A percentile compares a stretch with the other conserved stretches of the same genome.
Conservation (phyloP, 1,140 invertebrate species). For the Spodoptera litura region DNA sequence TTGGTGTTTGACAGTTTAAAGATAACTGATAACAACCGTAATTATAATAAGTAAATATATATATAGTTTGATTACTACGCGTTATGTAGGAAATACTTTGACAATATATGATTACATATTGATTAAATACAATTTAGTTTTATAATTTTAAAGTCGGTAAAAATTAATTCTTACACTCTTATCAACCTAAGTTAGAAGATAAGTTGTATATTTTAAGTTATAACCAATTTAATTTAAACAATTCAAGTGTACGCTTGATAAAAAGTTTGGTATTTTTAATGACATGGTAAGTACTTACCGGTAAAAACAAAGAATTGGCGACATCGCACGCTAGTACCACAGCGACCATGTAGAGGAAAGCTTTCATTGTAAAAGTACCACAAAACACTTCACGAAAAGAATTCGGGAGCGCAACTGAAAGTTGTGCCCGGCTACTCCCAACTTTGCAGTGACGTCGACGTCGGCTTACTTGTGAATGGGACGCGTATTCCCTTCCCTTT, state of each 20-base stretch:
- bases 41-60: slow-evolving; percentile 7
- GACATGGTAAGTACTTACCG: slow-evolving; percentile 65
- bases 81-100: not conserved
- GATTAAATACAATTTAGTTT: too few relatives aligned
- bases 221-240: not conserved
- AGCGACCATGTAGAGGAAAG: slow-evolving; percentile 61
- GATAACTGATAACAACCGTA: not conserved
- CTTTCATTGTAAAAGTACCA: slow-evolving; percentile 64
- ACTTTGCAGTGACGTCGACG: slow-evolving; percentile 61
- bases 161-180: too few relatives aligned
- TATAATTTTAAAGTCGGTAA: too few relatives aligned
- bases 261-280: too few relatives aligned
- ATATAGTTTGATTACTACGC: not conserved
- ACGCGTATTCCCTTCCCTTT: slow-evolving; percentile 69
- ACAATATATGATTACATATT: too few relatives aligned
- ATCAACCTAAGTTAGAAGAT: not conserved
- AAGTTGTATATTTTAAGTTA: not conserved
- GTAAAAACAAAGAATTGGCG: slow-evolving; percentile 66
- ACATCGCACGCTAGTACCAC: slow-evolving; percentile 64
- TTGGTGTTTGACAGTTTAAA: too few relatives aligned
- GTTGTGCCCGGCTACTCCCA: slow-evolving; percentile 52
- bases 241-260: not conserved
- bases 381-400: slow-evolving; percentile 55
- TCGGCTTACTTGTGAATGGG: slow-evolving; percentile 75
- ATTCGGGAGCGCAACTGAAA: slow-evolving; percentile 49